These are phyloP conservation scores for Nymphicus hollandicus DNA, from an alignment of 2,113 vertebrate genomes.

Conservation along the genomic window DNA sequence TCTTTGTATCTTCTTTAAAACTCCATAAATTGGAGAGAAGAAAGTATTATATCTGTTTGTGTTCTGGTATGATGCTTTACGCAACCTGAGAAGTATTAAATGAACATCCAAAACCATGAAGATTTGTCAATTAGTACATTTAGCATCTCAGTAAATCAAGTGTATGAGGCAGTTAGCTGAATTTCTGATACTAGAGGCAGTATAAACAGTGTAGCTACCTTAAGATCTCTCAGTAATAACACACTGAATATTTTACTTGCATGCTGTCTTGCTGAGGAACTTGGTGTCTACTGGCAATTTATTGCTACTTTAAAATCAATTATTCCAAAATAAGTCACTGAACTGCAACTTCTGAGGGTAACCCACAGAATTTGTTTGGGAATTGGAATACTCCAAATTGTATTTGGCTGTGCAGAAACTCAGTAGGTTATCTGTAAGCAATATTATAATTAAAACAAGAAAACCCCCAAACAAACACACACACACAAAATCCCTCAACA, in stretches of 20 bases:
- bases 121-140: not conserved
- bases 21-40: not conserved
- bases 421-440: not conserved
- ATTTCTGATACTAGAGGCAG: not conserved
- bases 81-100: not conserved
- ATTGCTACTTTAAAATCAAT: not conserved
- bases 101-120: not conserved
- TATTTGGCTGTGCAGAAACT: not conserved
- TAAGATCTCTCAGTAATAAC: slow-evolving; percentile 1
- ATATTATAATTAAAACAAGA: not conserved
- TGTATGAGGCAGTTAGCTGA: slow-evolving; percentile 6
- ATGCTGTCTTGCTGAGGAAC: not conserved
- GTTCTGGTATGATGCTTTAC: not conserved
- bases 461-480: not conserved
- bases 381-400: not conserved
- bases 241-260: not conserved
- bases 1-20: not conserved
- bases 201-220: not conserved
- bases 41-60: not conserved
- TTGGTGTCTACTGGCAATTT: not conserved
- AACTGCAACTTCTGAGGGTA: not conserved
- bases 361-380: not conserved
- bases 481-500: not conserved
- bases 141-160: slow-evolving; percentile 8
- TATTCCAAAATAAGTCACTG: not conserved